A percentile compares a stretch with the other conserved stretches of the same genome.
Evolutionary conservation across 1,140 invertebrate species (phyloP).

Genomic region (Leptinotarsa lineolata): DNA sequence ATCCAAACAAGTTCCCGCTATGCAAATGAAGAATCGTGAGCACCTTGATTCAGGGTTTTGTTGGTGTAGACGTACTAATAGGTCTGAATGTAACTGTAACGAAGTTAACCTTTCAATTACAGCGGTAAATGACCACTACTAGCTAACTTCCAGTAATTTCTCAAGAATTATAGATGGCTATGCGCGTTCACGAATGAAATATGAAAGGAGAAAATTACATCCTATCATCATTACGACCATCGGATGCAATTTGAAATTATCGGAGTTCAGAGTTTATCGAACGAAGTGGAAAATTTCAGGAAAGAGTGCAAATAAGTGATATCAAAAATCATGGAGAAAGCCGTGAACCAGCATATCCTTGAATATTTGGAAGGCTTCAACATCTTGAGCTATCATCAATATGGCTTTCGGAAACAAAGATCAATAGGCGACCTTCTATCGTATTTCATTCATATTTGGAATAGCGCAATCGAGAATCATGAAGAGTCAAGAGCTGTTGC

Average conservation of each 20-base stretch:
- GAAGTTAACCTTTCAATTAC: slow-evolving; percentile 25
- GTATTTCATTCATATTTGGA: no score
- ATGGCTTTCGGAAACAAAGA: no score
- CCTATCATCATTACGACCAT: background rate
- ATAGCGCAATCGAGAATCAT: no score
- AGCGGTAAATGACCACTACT: slow-evolving; percentile 23
- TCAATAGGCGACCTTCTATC: no score
- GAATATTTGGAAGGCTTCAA: no score
- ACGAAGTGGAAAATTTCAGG: background rate
- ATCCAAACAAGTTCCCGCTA: background rate
- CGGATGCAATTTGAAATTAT: background rate
- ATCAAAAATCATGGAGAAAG: no score
- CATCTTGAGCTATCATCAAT: no score
- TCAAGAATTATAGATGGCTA: slow-evolving; percentile 23
- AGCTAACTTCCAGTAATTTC: slow-evolving; percentile 26
- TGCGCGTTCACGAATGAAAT: slow-evolving; percentile 12
- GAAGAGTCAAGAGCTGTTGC: no score
- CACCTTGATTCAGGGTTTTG: background rate
- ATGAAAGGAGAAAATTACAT: slow-evolving; percentile 14
- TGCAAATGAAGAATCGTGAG: background rate
- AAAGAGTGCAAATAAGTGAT: no score
- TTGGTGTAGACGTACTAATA: slow-evolving; percentile 10
- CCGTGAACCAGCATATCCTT: no score
- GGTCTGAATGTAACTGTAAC: slow-evolving; percentile 2
- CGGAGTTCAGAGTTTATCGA: background rate